Evolutionary conservation across 2,888 invertebrate genomes (phyloP), one percentile per base, ranked within the genome.

Genomic region (Tanypteryx hageni): DNA sequence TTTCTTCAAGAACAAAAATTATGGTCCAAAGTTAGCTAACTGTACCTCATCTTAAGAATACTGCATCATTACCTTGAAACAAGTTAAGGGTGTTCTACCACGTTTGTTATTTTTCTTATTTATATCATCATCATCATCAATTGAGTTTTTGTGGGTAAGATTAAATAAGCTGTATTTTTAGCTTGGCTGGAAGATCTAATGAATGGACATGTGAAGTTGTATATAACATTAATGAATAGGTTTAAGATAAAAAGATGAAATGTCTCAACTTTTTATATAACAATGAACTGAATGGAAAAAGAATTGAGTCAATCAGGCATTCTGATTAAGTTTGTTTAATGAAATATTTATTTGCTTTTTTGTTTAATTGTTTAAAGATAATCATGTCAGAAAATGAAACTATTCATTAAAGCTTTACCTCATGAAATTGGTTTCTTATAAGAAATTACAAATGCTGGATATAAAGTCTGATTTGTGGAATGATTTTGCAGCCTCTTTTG

Each of bases 401-500:
- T 18, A 56, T 9, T 83, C 4, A 16, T 64, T 7, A 64, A 64
- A n/a, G 5, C 16, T 64, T 64, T 64, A 5, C 64, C 13, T 64
- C 64, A 64, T 64, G 16, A 16, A 64, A 64, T n/a, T 64, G n/a
- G 16, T n/a, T 18, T 16, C 64, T 11, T 64, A n/a, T 18, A 64
- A 64, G 8, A 64, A 64, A 64, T 18, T 11, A 64, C 7, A 64
- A 11, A 16, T 18, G 64, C 16, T 64, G 64, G 64, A 64, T 18
- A n/a, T 5, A 64, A 64, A 64, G n/a, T 9, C 16, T 64, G 64
- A 16, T 64, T n/a, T 64, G 16, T 16, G 16, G 64, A 64, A 10
- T n/a, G n/a, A n/a, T n/a, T 64, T 64, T 64, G 13, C 83, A 83
- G 56, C 83, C 83, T 56, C 11, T 57, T n/a, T 83, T 83, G 83